These are phyloP conservation scores for Eretmocerus hayati DNA, from an alignment of 2,888 invertebrate genomes.

Conservation along the genomic window DNA sequence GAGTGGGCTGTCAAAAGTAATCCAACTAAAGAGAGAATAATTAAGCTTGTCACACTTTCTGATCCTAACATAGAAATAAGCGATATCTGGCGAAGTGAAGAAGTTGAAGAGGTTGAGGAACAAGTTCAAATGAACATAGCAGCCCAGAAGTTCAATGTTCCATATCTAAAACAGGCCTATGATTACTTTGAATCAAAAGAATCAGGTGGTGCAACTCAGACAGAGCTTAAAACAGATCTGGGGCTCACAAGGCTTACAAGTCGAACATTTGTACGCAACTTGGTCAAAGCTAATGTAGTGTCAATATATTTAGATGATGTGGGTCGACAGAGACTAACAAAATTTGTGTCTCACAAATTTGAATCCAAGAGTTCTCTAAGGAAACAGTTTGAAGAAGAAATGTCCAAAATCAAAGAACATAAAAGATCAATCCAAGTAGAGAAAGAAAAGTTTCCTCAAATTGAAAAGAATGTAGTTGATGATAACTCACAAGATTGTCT, in stretches of 20 bases:
- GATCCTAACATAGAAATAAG: slow-evolving; percentile 52
- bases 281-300: slow-evolving; percentile 46
- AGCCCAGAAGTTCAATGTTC: slow-evolving; percentile 34
- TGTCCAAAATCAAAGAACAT: slow-evolving; percentile 38
- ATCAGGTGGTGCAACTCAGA: slow-evolving; percentile 51
- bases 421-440: slow-evolving; percentile 6
- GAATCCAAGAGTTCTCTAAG: slow-evolving; percentile 36
- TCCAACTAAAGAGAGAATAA: slow-evolving; percentile 46
- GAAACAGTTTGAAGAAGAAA: slow-evolving; percentile 37
- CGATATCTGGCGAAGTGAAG: slow-evolving; percentile 49
- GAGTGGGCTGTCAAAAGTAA: slow-evolving; percentile 52
- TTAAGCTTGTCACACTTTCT: slow-evolving; percentile 53
- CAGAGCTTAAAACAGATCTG: slow-evolving; percentile 42
- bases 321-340: slow-evolving; percentile 52
- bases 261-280: slow-evolving; percentile 48
- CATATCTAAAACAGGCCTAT: slow-evolving; percentile 50
- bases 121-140: slow-evolving; percentile 29
- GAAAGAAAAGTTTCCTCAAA: background rate
- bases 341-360: slow-evolving; percentile 44
- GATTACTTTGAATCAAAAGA: slow-evolving; percentile 48
- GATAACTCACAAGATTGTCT: background rate
- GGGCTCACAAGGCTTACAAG: slow-evolving; percentile 48
- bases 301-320: slow-evolving; percentile 51
- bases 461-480: background rate
- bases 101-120: slow-evolving; percentile 46